phyloP scores from a whole-genome alignment of 1,140 invertebrate species.

The Tribolium castaneum region DNA sequence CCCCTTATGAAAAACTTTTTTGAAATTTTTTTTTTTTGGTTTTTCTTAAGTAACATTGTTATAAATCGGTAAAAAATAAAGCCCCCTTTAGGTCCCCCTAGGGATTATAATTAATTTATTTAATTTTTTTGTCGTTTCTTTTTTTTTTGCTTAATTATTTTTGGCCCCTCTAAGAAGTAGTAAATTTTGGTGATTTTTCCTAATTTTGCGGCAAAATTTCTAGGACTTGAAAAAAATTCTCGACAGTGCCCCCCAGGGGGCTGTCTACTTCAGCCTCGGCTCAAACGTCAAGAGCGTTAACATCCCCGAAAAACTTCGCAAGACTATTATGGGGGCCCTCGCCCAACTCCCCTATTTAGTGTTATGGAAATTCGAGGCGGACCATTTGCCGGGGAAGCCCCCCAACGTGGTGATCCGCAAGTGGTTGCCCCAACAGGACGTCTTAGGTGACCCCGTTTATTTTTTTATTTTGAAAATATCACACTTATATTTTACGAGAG shows the following conservation, averaged over 20 bases:
- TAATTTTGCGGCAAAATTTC: not conserved
- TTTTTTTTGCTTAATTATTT: too few species aligned
- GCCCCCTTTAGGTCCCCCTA: too few species aligned
- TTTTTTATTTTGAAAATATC: not conserved
- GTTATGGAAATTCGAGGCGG: slow-evolving; percentile 67
- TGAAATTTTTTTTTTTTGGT: too few species aligned
- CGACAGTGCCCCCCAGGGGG: slow-evolving; percentile 62
- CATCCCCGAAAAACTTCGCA: slow-evolving; percentile 60
- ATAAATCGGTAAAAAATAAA: too few species aligned
- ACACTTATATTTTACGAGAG: too few species aligned
- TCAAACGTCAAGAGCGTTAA: slow-evolving; percentile 63
- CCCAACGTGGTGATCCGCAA: slow-evolving; percentile 72
- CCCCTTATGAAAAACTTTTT: too few species aligned
- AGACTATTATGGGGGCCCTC: slow-evolving; percentile 65
- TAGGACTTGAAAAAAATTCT: slow-evolving; percentile 60
- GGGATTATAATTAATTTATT: too few species aligned
- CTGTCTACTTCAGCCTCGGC: slow-evolving; percentile 69
- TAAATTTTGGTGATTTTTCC: too few species aligned
- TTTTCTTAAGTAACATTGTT: too few species aligned
- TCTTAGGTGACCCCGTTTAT: slow-evolving; percentile 68
- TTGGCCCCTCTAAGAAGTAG: too few species aligned
- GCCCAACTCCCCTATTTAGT: slow-evolving; percentile 64
- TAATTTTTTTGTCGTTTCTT: too few species aligned
- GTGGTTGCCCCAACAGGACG: slow-evolving; percentile 79
- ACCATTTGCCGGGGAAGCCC: slow-evolving; percentile 68